Conservation (phyloP, 2,888 invertebrate species). For the Drosophila rellima region DNA sequence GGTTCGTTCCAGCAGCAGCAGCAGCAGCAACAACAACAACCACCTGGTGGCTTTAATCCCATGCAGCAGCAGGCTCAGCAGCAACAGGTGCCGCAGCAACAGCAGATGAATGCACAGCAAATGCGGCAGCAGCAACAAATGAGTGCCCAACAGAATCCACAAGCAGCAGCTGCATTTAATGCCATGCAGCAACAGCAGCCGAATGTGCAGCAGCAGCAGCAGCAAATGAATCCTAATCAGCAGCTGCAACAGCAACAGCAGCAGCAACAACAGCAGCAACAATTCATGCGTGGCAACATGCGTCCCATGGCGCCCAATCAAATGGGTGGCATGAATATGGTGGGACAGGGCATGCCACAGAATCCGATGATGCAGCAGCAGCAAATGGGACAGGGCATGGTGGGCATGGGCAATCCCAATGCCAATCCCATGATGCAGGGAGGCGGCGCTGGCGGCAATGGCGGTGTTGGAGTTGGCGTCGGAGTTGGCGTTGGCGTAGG, state of each 20-base stretch:
- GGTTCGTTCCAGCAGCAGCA: constrained; percentile 83
- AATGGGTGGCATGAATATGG: constrained; percentile 86
- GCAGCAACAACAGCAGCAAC: constrained; percentile 72
- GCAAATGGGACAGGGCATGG: constrained; percentile 81
- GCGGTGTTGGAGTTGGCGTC: constrained; percentile 61
- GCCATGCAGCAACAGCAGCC: constrained; percentile 82
- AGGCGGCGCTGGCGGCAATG: constrained; percentile 70
- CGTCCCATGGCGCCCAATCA: constrained; percentile 85
- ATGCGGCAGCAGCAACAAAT: constrained; percentile 77
- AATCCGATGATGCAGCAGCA: constrained; percentile 82
- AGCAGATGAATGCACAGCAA: constrained; percentile 80
- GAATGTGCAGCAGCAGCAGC: constrained; percentile 75
- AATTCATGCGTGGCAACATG: constrained; percentile 84
- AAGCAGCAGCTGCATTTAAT: constrained; percentile 72
- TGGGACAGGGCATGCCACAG: constrained; percentile 84
- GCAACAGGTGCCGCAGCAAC: constrained; percentile 80
- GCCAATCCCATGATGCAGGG: constrained; percentile 82
- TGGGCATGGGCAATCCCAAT: constrained; percentile 79
- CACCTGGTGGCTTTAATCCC: constrained; percentile 75
- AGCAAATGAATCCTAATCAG: constrained; percentile 74
- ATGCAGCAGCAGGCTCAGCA: constrained; percentile 82
- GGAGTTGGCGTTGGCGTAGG: constrained; percentile 48
- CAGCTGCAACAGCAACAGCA: constrained; percentile 79
- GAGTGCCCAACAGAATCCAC: constrained; percentile 76
- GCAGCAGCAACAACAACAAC: constrained; percentile 62